Conservation (phyloP, 2,797 vertebrate genomes). For the Streptopelia turtur region DNA sequence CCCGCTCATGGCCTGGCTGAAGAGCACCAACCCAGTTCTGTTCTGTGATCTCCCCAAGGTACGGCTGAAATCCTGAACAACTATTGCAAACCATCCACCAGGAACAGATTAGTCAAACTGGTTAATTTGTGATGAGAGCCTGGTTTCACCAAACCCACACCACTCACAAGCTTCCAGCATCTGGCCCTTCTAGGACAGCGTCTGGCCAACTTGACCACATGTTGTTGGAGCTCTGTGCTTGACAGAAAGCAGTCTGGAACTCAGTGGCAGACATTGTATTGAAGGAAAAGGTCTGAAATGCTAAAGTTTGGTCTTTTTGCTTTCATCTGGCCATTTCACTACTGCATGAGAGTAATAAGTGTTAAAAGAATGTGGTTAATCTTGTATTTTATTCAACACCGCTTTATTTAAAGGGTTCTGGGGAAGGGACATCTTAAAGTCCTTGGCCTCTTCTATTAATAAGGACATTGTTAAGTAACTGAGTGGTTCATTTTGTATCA, state of each 20-base stretch:
- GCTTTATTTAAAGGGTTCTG: neutral
- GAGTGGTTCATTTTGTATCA: neutral
- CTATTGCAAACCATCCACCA: neutral
- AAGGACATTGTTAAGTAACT: neutral
- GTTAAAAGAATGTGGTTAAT: neutral
- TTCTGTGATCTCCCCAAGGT: slow-evolving; percentile 62
- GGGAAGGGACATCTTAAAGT: neutral
- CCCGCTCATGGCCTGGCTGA: slow-evolving; percentile 57
- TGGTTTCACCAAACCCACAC: neutral
- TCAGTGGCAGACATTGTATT: accelerated
- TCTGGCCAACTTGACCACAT: neutral
- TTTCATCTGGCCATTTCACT: neutral
- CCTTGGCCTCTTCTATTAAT: neutral
- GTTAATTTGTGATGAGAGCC: neutral
- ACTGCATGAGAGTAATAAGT: neutral
- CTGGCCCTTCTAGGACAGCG: neutral
- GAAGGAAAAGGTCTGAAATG: neutral
- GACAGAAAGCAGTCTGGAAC: neutral
- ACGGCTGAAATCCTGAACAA: neutral
- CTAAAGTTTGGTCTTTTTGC: neutral
- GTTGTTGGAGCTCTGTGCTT: neutral
- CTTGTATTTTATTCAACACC: too few species aligned
- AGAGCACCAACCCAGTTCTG: slow-evolving; percentile 15
- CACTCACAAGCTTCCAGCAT: neutral
- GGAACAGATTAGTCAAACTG: neutral